Evolutionary conservation across 2,797 vertebrate genomes (phyloP).

Genomic region (Enteromius anoplus): DNA sequence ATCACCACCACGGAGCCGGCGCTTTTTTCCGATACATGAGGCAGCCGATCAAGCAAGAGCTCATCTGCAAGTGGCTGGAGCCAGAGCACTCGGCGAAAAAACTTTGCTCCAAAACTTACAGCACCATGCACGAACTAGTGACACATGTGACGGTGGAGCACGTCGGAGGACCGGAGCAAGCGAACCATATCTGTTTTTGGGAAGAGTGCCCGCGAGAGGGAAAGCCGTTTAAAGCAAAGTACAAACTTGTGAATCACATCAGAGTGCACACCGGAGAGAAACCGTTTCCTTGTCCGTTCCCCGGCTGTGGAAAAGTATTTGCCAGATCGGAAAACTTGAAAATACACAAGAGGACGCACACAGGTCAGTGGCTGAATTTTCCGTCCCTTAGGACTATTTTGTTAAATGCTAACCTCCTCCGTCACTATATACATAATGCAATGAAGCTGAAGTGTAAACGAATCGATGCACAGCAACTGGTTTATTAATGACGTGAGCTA

Average conservation of each 20-base stretch:
- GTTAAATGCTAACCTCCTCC: constrained; percentile 69
- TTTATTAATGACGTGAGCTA: constrained; percentile 11
- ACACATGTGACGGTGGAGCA: constrained; percentile 94
- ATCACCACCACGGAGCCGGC: constrained; percentile 94
- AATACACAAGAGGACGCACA: constrained; percentile 95
- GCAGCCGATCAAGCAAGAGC: constrained; percentile 96
- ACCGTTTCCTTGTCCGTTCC: constrained; percentile 93
- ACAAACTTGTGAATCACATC: constrained; percentile 96
- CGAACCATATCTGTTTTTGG: constrained; percentile 92
- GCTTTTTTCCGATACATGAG: constrained; percentile 98
- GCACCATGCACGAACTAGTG: constrained; percentile 95
- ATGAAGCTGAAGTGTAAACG: constrained; percentile 5
- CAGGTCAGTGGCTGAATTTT: constrained; percentile 72
- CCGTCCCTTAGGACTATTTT: not conserved
- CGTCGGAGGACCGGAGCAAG: constrained; percentile 91
- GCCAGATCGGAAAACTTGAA: constrained; percentile 92
- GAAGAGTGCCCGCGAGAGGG: constrained; percentile 91
- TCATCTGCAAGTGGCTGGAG: constrained; percentile 98
- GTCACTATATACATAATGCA: constrained; percentile 64
- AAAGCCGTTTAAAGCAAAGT: constrained; percentile 95
- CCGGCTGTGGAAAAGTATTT: constrained; percentile 94
- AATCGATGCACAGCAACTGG: not conserved
- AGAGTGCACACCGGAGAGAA: constrained; percentile 92
- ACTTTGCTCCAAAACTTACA: constrained; percentile 99
- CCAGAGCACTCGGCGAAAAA: constrained; percentile 95